These are phyloP conservation scores for Ateles fusciceps DNA, from an alignment of 2,797 vertebrate genomes.

Conservation along the genomic window DNA sequence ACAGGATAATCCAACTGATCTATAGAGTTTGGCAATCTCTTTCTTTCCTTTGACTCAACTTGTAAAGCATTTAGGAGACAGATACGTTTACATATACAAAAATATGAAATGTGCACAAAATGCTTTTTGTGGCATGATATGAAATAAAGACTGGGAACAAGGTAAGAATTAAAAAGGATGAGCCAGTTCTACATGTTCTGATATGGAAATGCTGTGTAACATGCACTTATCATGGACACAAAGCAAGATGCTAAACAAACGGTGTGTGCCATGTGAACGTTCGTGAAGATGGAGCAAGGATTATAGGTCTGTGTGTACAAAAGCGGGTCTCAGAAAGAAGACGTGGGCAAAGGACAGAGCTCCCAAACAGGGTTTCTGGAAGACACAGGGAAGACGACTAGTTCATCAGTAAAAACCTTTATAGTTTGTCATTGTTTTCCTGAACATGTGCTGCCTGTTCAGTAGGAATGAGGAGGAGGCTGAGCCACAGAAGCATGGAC, in stretches of 20 bases:
- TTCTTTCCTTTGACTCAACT: neutral
- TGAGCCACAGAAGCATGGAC: no score
- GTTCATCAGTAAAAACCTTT: neutral
- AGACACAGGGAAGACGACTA: neutral
- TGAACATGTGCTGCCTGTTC: no score
- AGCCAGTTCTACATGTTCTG: neutral
- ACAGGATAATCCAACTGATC: neutral
- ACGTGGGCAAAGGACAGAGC: neutral
- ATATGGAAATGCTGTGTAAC: accelerated
- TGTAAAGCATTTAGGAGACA: neutral
- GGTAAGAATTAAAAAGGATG: neutral
- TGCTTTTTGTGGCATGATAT: neutral
- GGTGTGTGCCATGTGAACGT: accelerated
- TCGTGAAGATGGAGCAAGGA: accelerated
- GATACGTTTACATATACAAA: neutral
- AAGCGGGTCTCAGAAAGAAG: neutral
- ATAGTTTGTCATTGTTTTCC: no score
- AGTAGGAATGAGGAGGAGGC: neutral
- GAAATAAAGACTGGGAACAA: neutral
- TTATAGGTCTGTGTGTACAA: accelerated
- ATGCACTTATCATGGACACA: neutral
- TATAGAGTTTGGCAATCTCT: neutral
- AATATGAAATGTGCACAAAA: neutral
- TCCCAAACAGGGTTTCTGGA: neutral
- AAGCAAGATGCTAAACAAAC: no score